Evolutionary conservation across 2,113 vertebrate species (phyloP).

Genomic region (Acrocephalus kingi): DNA sequence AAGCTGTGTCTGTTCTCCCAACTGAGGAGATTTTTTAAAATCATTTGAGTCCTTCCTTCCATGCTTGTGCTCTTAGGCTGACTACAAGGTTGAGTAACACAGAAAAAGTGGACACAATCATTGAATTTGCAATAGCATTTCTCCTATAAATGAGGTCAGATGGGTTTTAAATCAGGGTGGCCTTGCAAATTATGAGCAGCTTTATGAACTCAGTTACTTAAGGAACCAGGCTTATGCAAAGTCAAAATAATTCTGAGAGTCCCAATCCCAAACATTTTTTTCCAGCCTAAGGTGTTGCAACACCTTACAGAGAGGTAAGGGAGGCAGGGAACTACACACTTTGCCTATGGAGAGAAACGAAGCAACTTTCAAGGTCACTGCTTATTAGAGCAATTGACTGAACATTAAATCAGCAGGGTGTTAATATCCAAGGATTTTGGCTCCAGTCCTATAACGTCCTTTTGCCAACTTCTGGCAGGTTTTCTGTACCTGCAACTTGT

Average conservation of each 20-base stretch:
- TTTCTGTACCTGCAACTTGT: not conserved
- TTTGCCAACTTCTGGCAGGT: not conserved
- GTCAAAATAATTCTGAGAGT: not conserved
- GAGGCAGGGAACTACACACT: not conserved
- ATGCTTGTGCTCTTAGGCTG: not conserved
- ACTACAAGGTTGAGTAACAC: not conserved
- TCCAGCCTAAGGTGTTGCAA: not conserved
- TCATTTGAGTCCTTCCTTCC: not conserved
- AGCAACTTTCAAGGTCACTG: not conserved
- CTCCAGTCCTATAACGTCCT: not conserved
- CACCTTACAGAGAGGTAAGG: not conserved
- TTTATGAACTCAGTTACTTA: not conserved
- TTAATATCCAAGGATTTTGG: slow-evolving; percentile 17
- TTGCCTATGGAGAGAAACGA: not conserved
- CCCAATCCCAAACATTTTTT: not conserved
- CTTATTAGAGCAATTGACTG: slow-evolving; percentile 5
- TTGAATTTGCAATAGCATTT: not conserved
- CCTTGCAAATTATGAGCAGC: not conserved
- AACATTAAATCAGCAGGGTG: slow-evolving; percentile 22
- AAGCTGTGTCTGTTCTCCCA: not conserved
- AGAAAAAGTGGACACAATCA: not conserved
- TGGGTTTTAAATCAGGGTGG: not conserved
- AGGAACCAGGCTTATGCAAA: not conserved
- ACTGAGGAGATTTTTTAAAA: not conserved
- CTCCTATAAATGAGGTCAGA: not conserved